Evolutionary conservation across 2,113 vertebrate genomes (phyloP), one percentile per base, ranked within the genome.

Genomic region (Semnopithecus entellus): DNA sequence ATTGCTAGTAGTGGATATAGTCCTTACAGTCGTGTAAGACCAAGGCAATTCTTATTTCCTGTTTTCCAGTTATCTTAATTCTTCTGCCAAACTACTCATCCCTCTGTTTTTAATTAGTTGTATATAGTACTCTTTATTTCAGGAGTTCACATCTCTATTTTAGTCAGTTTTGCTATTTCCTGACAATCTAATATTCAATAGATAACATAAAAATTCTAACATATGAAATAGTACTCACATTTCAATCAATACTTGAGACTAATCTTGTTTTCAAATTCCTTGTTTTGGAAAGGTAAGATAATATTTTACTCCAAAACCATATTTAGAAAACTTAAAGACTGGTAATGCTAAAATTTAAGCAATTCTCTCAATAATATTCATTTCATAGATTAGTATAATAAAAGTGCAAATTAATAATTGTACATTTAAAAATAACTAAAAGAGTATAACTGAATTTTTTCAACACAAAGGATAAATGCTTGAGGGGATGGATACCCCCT

Each of bases 1-100:
- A 50, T 79, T 92, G 66, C 59, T 66, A 45, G 82, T 23, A 88
- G 59, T 92, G 82, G 66, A 95, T 52, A 95, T 94, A 61, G 57
- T 88, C 79, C 76, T 96, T 86, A 88, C 57, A 96, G 38, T 96
- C 75, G 91, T 73, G 91, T 86, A 94, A 97, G 80, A 86, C 38
- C 23, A 91, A 72, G 40, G 57, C 61, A 88, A 91, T 48, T 14
- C 57, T 73, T 96, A 57, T 95, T 97, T 98, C 96, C 96, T 98
- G 78, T 95, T 98, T 98, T 95, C 70, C 82, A 96, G 94, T 88
- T 91, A 91, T 84, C 83, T 14, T 91, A 80, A 61, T 92, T 79
- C 59, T 68, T 91, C 91, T 97, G 97, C 73, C 96, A 98, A 94
- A 85, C 43, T 70, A 92, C 38, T 61, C 1, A 66, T 82, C 86